Base-by-base conservation (phyloP, 2,888 invertebrate genomes). In the Lampropteryx suffumata region DNA sequence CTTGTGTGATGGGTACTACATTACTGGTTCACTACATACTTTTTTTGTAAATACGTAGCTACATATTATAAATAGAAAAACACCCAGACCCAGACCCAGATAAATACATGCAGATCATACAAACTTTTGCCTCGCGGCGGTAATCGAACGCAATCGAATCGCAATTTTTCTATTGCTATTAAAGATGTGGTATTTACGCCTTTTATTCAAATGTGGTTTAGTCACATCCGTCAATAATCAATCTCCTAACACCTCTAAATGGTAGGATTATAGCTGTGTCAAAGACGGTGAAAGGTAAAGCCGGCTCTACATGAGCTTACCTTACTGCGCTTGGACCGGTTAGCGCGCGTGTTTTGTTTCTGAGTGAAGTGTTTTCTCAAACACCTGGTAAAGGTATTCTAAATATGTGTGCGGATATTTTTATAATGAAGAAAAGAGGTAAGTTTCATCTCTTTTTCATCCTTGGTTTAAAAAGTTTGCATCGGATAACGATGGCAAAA, bases 211-310 rank as follows among this genome's bases (percentile, higher is more conserved):
- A 37, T 27, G 36, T 13, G 17, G 17, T 4, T 4, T 17, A 32
- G 5, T 21, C 21, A 39, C 26, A 17, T 28, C 14, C 8, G n/a
- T 30, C 35, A 30, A 17, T 28, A 27, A 35, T 28, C 28, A 33
- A 36, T 48, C 39, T 14, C 14, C 12, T 13, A 27, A 43, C 52
- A 40, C 14, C 40, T 45, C 32, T 40, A 48, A 47, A 44, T 37
- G 28, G 47, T 17, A 10, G 49, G 37, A 14, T 52, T 37, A 47
- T 44, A 55, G 59, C 70, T 68, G 62, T 67, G 67, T 69, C 69
- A 71, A 66, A 64, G 60, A 67, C 62, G 44, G 69, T 67, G 69
- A 72, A 71, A 73, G 71, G 66, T 64, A 67, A 65, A 64, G 37
- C 28, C 37, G 30, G 35, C 30, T 50, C 28, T 13, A 26, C 36